Base-by-base conservation (phyloP, 2,888 invertebrate genomes). In the Amiota communis region DNA sequence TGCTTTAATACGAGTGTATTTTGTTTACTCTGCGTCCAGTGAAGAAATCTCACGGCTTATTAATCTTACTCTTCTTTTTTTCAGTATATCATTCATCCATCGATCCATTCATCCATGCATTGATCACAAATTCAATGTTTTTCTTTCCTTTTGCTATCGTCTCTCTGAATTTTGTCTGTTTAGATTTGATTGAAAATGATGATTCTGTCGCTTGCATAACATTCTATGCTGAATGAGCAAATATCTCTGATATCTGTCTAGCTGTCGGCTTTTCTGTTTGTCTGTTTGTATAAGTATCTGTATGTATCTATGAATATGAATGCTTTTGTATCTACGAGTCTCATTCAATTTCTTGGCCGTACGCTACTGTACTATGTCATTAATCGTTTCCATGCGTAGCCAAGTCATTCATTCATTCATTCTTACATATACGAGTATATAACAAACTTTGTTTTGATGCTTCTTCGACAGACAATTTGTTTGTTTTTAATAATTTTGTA, bases 41-140 rank as follows among this genome's bases (percentile, higher is more conserved):
- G 1, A 59, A 9, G 59, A 15, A 83, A 83, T 83, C 81, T 82
- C 81, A 79, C 80, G 78, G 76, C 80, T 78, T 79, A 79, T 76
- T 11, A 2, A 9, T 20, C 10, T 36, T 36, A 4, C 36, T 36
- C n/a, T n/a, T n/a, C n/a, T 2, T 36, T 36, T 23, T 23, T 23
- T 23, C 23, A 36, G 36, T 36, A 36, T 36, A 36, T 36, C 36
- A 36, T 36, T 36, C 36, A 36, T 36, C 6, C 36, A 36, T 36
- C 36, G 36, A 36, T 36, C 36, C 36, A 36, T 36, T 36, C 36
- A 2, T 36, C 13, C 53, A 13, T 53, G n/a, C 15, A 15, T 15
- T 53, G 53, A 53, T 53, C 53, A 53, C 8, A 8, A 15, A 8
- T 53, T 53, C 53, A 53, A 53, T 53, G 20, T 20, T n/a, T 59